Conservation (phyloP, 2,888 invertebrate species). For the Calliphora vomitoria region DNA sequence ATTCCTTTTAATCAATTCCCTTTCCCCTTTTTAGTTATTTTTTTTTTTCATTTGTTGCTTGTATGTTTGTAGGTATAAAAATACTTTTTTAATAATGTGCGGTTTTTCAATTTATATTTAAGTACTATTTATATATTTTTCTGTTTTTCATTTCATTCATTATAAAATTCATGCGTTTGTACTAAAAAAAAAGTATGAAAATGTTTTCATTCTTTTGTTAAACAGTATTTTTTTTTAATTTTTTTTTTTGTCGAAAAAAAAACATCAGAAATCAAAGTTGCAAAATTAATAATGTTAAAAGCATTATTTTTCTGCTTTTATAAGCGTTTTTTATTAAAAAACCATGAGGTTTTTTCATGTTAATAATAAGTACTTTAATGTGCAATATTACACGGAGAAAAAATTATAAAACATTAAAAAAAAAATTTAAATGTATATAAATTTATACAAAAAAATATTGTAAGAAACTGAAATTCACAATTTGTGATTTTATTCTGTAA, state of each 20-base stretch:
- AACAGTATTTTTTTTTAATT: slow-evolving; percentile 20
- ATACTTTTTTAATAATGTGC: slow-evolving; percentile 70
- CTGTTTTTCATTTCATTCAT: slow-evolving; percentile 59
- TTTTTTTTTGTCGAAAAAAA: slow-evolving; percentile 39
- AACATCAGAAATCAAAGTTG: slow-evolving; percentile 70
- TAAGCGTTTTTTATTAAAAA: slow-evolving; percentile 73
- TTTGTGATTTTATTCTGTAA: too few relatives aligned
- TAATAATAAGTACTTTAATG: slow-evolving; percentile 61
- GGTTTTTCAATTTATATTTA: slow-evolving; percentile 74
- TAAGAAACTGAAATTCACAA: too few relatives aligned
- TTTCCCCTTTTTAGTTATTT: neutral
- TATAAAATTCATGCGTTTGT: slow-evolving; percentile 44
- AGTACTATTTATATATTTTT: slow-evolving; percentile 72
- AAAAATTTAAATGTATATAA: too few relatives aligned
- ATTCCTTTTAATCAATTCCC: slow-evolving; percentile 39
- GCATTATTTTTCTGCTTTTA: slow-evolving; percentile 74
- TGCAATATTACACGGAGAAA: slow-evolving; percentile 55
- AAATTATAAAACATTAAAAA: neutral
- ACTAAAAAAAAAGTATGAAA: slow-evolving; percentile 24
- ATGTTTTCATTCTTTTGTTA: slow-evolving; percentile 62
- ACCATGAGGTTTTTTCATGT: slow-evolving; percentile 44
- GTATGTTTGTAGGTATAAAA: slow-evolving; percentile 1
- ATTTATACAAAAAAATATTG: too few relatives aligned
- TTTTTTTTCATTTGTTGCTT: slow-evolving; percentile 18
- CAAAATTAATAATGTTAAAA: slow-evolving; percentile 76